phyloP scores from a whole-genome alignment of 1,140 invertebrate species.

The Pseudomyrmex pallidus region DNA sequence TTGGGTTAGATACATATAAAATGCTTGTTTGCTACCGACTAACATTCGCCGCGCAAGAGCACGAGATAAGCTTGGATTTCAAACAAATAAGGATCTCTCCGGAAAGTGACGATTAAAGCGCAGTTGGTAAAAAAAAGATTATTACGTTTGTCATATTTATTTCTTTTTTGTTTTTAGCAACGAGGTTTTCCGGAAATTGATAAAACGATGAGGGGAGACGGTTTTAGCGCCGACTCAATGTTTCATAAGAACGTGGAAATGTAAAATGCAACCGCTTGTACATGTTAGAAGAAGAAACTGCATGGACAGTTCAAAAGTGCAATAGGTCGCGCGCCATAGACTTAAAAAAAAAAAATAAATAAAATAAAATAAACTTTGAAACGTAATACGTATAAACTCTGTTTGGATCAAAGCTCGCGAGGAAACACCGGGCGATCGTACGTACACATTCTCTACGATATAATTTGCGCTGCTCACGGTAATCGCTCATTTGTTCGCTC shows the following conservation, averaged over 20 bases:
- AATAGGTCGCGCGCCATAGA: not conserved
- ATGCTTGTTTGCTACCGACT: slow-evolving; percentile 12
- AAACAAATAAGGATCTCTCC: slow-evolving; percentile 16
- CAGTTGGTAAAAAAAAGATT: not conserved
- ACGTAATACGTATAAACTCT: too few relatives aligned
- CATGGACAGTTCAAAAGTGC: not conserved
- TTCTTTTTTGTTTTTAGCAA: not conserved
- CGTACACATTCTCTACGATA: too few relatives aligned
- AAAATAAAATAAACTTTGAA: not conserved
- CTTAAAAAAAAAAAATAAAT: not conserved
- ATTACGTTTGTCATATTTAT: not conserved
- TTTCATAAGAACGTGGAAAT: not conserved
- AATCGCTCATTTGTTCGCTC: too few relatives aligned
- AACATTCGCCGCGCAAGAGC: slow-evolving; percentile 9
- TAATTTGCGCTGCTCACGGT: too few relatives aligned
- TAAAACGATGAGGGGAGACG: not conserved
- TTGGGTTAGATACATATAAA: slow-evolving; percentile 27
- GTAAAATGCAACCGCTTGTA: not conserved
- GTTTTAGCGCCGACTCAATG: too few relatives aligned
- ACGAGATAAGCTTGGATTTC: slow-evolving; percentile 13
- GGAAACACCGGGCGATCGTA: too few relatives aligned
- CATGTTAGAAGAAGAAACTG: not conserved
- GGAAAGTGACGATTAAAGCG: slow-evolving; percentile 28
- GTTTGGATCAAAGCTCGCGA: too few relatives aligned
- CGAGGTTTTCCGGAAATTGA: not conserved